Base-by-base conservation (phyloP, 2,797 vertebrate genomes). In the Macropodus opercularis region DNA sequence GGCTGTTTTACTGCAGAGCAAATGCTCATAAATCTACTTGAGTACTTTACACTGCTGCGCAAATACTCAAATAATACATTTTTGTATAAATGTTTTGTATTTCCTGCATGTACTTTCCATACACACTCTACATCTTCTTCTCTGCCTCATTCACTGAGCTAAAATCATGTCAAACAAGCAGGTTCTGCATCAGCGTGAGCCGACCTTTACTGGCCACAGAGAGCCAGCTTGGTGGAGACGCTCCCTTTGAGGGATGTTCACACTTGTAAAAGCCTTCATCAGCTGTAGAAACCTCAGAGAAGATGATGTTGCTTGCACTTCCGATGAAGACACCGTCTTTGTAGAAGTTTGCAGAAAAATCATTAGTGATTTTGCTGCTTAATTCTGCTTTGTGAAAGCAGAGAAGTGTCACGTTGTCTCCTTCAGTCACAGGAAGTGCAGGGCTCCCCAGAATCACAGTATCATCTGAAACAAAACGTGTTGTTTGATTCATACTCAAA, bases 241-340 rank as follows among this genome's bases (percentile, higher is more conserved):
- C 1, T 48, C 51, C 60, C 50, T 31, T 3, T 1, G 1, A 31
- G 2, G 41, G 64, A 27, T 73, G 47, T 4, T 51, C 0, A 41
- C 79, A 81, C 44, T 5, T 34, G 57, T 78, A 81, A 53, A 68
- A 32, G 13, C 75, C 79, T 52, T 72, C 27, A 5, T 69, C 17
- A 4, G 39, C 14, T 12, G 0, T 11, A 10, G 65, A 52, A 38
- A 63, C 68, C 0, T 11, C 1, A 0, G 13, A 2, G 3, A 81
- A 21, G 1, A 13, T 3, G 32, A 39, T 13, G 4, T 0, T n/a
- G 0, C 63, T 68, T 1, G 21, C 3, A 2, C 29, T 0, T 3
- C 61, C 46, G 1, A 72, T 31, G 15, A 63, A 56, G 6, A 1
- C 15, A 1, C 4, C 24, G 0, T 69, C 9, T 29, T 3, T 56